Evolutionary conservation across 2,113 vertebrate genomes (phyloP).

Genomic region (Periophthalmus modestus): DNA sequence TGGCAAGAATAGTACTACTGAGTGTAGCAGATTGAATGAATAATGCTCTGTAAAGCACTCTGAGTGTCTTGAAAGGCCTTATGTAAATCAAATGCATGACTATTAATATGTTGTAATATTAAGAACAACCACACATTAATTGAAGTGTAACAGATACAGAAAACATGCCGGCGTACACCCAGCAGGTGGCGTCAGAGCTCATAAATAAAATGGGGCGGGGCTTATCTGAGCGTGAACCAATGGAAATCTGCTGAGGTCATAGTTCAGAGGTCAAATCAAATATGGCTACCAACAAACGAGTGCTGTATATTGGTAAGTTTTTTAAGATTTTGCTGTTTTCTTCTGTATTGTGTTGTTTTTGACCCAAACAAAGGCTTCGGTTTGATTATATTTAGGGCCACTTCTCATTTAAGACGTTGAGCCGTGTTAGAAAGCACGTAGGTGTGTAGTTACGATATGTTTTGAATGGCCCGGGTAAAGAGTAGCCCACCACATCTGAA

Average conservation of each 20-base stretch:
- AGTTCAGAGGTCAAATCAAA: conserved; percentile 65
- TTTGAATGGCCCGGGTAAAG: background rate
- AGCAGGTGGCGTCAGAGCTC: conserved; percentile 30
- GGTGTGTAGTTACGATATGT: background rate
- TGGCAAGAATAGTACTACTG: no score
- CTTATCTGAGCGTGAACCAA: conserved; percentile 30
- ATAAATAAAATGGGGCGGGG: background rate
- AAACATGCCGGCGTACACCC: background rate
- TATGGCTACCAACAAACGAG: conserved; percentile 76
- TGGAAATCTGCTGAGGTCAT: conserved; percentile 33
- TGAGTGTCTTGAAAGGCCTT: no score
- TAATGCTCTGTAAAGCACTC: no score
- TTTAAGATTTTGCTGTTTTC: background rate
- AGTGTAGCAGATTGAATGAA: no score
- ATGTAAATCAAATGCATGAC: no score
- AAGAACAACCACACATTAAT: no score
- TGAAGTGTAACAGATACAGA: no score
- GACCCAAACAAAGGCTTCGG: background rate
- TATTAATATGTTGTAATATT: no score
- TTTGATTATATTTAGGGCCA: background rate
- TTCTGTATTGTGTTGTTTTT: background rate
- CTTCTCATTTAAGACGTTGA: background rate
- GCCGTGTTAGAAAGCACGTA: background rate
- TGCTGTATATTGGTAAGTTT: conserved; percentile 76
- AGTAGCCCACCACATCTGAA: background rate